Base-by-base conservation (phyloP, 2,888 invertebrate species). In the Drosophila buzzatii region DNA sequence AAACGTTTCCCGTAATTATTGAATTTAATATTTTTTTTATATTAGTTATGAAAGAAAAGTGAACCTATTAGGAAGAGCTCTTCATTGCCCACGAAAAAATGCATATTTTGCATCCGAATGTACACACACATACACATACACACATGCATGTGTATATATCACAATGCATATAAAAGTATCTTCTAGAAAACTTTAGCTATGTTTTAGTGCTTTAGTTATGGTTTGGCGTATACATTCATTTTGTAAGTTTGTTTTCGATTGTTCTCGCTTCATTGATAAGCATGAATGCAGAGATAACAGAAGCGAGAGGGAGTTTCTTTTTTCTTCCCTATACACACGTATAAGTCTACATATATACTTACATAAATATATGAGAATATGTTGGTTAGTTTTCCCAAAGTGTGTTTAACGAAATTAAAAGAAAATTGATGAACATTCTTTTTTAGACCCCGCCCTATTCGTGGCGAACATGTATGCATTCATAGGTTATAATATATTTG, bases 231-330 rank as follows among this genome's bases (percentile, higher is more conserved):
- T 44, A 27, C 23, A 35, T n/a, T 52, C 27, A 52, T 27, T 44
- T 33, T 42, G 41, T 31, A 35, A 18, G 49, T 52, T 77, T 59
- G 56, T 63, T 65, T 65, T 52, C 47, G 51, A 51, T 67, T 52
- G 35, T 37, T 62, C 49, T 69, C 52, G 58, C 60, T 64, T 51
- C 31, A 62, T 20, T 63, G 70, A 79, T 76, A 76, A 76, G 62
- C 47, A 59, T 39, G 51, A 41, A 66, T 37, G 44, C 39, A 53
- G 58, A 70, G 76, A 76, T 76, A 76, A 79, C 39, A 56, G 18
- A 35, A 79, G 35, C 53, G 55, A 65, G 69, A 76, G 45, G 51
- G 23, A 23, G 70, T 65, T 73, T 23, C 41, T 47, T 51, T 56
- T 42, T 49, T 27, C 45, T 39, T 58, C 27, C 33, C 14, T 52